Base-by-base conservation (phyloP, 1,140 invertebrate species). In the Magallana ariakensis region DNA sequence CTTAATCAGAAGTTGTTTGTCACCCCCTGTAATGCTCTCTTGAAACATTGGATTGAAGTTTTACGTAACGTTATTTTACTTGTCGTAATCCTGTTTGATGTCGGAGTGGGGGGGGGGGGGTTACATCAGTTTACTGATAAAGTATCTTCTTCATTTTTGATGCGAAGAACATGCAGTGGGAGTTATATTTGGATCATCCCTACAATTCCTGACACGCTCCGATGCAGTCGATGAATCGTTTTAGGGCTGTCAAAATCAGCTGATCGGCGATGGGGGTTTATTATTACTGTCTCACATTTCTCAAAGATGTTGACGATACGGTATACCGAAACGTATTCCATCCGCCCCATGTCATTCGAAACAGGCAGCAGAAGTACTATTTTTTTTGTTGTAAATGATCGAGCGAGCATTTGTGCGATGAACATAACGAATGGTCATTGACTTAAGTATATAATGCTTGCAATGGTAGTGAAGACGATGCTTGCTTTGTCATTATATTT, bases 211-310 rank as follows among this genome's bases (percentile, higher is more conserved):
- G 66, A 26, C 66, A 75, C 22, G 66, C 22, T 75, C 66, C 15
- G 58, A 16, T 19, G 16, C 58, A 16, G 11, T 75, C 33, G 66
- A 11, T 33, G 26, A 75, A 26, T 26, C 22, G 16, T 19, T 16
- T 26, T 33, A 75, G 11, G 33, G 19, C 7, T 75, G 66, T 75
- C 66, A 33, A 75, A 75, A 75, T 75, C 66, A 75, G 66, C 66
- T 75, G 66, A 75, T 75, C 66, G 33, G 33, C 33, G 33, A 46
- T 46, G 33, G 33, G 33, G 33, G 33, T 46, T 46, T 46, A 46
- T 4, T 46, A 46, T 46, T 46, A 46, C 33, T 46, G 33, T 46
- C 33, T 46, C 33, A 5, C 33, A 46, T 46, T 46, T 46, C 33
- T 46, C 33, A 46, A 46, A 46, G 33, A 46, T 46, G 33, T 5